Evolutionary conservation across 2,113 vertebrate genomes (phyloP), one percentile per base, ranked within the genome.

Genomic region (Psilopsiagon aurifrons): DNA sequence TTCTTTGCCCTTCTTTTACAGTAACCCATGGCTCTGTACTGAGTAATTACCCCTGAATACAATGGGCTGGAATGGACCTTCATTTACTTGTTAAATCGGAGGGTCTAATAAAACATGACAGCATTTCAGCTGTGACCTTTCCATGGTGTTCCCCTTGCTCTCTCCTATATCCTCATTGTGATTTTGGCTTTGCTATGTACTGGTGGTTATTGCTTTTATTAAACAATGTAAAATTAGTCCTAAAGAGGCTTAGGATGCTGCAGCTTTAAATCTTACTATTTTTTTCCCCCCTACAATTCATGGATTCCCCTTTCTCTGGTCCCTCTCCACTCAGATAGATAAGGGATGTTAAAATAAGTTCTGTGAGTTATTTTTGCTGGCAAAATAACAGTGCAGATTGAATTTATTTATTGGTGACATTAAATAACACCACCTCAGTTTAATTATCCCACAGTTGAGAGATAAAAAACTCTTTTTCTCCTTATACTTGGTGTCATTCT

Each of bases 11-110:
- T 99, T 99, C 98, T 99, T 99, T 99, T 99, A 98, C 99, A 99
- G 99, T 99, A 99, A 99, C 96, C 99, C 99, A 97, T 99, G 99
- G 99, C 99, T 99, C 98, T 99, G 99, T 99, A 99, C 99, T 98
- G 99, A 99, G 98, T 99, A 99, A 98, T 98, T 98, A 97, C 95
- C 97, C 98, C 97, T 35, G 97, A 97, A 98, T 98, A 94, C 98
- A 98, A 98, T 98, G 98, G 97, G 97, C 98, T 98, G 98, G 98
- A 98, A 97, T 98, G 97, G 97, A 98, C 98, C 97, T 98, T 97
- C 97, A 97, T 97, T 98, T 98, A 98, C 97, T 98, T 98, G 96
- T 97, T 97, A 95, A 95, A 97, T 95, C 95, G 88, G 97, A 98
- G 97, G 97, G 98, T 98, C 97, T 95, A 93, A 94, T 97, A 97